Conservation (phyloP, 2,888 invertebrate species). For the Mamestra brassicae region DNA sequence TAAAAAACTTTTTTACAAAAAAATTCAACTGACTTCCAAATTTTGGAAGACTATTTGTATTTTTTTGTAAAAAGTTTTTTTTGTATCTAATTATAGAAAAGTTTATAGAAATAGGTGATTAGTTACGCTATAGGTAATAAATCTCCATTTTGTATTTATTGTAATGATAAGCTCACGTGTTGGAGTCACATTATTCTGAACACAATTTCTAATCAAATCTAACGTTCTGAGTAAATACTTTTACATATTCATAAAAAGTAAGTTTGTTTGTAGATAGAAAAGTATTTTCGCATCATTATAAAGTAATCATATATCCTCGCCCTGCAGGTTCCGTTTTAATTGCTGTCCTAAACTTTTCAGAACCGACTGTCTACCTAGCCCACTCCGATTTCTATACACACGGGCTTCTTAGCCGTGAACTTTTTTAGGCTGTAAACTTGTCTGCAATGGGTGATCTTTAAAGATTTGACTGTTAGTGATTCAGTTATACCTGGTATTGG, state of each 20-base stretch:
- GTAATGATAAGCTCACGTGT: slow-evolving; percentile 37
- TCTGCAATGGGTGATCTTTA: background rate
- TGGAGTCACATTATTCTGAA: slow-evolving; percentile 15
- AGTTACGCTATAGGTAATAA: background rate
- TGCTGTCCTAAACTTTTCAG: too few species aligned
- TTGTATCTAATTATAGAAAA: slow-evolving; percentile 1
- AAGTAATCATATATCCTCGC: too few species aligned
- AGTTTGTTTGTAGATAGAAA: background rate
- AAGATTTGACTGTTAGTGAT: background rate
- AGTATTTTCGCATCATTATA: too few species aligned
- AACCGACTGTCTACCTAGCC: too few species aligned
- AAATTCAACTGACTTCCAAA: too few species aligned
- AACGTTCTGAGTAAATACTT: background rate
- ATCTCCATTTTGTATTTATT: background rate
- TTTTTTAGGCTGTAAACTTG: too few species aligned
- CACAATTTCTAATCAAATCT: slow-evolving; percentile 24
- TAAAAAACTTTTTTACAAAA: too few species aligned
- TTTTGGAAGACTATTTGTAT: too few species aligned
- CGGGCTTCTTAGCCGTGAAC: too few species aligned
- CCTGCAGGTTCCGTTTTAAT: too few species aligned
- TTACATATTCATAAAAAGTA: background rate
- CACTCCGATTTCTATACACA: too few species aligned
- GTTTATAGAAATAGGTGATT: slow-evolving; percentile 2
- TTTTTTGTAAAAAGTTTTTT: too few species aligned
- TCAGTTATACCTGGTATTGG: background rate